A percentile compares a stretch with the other conserved stretches of the same genome.
Conservation (phyloP, 2,888 invertebrate species). For the Elmis aenea region DNA sequence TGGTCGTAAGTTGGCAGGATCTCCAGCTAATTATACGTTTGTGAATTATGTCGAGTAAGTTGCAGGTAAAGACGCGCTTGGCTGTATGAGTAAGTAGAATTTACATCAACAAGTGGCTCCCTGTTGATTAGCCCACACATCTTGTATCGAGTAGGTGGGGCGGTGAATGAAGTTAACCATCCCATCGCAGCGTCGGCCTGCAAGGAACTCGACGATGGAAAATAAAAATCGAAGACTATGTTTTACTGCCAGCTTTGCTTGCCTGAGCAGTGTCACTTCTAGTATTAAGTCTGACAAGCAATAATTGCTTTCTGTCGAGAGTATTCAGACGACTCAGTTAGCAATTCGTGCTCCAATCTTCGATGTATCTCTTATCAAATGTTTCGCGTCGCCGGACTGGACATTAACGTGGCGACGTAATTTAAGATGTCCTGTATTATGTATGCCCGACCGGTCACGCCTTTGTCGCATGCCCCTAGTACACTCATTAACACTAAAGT, state of each 20-base stretch:
- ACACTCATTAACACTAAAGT: constrained; percentile 6
- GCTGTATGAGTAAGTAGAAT: constrained; percentile 30
- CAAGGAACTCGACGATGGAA: background rate
- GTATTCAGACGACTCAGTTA: constrained; percentile 35
- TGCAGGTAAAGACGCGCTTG: constrained; percentile 13
- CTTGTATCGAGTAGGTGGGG: constrained; percentile 21
- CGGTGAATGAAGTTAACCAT: constrained; percentile 7
- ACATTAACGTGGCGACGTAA: too few relatives aligned
- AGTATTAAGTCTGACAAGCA: constrained; percentile 29
- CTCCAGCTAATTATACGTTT: constrained; percentile 31
- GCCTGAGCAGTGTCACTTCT: constrained; percentile 21
- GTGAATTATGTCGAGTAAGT: constrained; percentile 11
- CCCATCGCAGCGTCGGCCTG: background rate
- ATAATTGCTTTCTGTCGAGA: constrained; percentile 36
- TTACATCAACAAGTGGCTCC: constrained; percentile 39
- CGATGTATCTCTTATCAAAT: too few relatives aligned
- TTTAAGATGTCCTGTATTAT: too few relatives aligned
- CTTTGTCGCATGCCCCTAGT: too few relatives aligned
- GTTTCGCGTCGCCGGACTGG: too few relatives aligned
- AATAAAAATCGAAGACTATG: constrained; percentile 1
- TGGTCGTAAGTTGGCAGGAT: too few relatives aligned
- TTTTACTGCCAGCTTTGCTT: constrained; percentile 10
- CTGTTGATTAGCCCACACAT: constrained; percentile 29
- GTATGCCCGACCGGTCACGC: too few relatives aligned
- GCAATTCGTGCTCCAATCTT: too few relatives aligned